Conservation (phyloP, 2,888 invertebrate species). For the Pelosia muscerda region DNA sequence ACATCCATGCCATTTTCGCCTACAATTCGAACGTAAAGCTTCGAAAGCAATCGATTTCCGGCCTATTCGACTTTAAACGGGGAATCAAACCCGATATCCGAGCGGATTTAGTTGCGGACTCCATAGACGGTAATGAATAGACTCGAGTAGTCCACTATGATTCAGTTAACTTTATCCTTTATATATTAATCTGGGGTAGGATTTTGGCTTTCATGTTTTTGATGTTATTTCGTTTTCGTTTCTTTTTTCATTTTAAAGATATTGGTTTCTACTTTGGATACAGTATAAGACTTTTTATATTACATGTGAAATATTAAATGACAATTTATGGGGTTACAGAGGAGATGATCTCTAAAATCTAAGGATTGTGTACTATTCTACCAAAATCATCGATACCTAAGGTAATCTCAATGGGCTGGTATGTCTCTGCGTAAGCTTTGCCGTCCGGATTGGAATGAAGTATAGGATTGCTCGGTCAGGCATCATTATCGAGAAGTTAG, state of each 20-base stretch:
- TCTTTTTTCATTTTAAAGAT: not conserved
- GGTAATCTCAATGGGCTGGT: too few relatives aligned
- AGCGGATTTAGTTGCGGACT: slow-evolving; percentile 81
- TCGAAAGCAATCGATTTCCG: slow-evolving; percentile 86
- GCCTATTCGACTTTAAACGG: slow-evolving; percentile 86
- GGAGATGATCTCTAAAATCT: too few relatives aligned
- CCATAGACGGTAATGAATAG: slow-evolving; percentile 80
- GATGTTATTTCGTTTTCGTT: not conserved
- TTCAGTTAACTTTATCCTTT: slow-evolving; percentile 61
- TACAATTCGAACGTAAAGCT: slow-evolving; percentile 75
- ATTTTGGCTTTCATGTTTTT: slow-evolving; percentile 21
- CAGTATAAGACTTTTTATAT: not conserved
- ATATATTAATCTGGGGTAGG: slow-evolving; percentile 41
- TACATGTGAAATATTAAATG: not conserved
- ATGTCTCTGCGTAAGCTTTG: too few relatives aligned
- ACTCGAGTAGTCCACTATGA: slow-evolving; percentile 63
- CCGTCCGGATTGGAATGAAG: too few relatives aligned
- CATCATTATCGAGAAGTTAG: too few relatives aligned
- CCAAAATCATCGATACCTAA: too few relatives aligned
- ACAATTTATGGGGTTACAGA: not conserved
- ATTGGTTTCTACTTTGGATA: not conserved
- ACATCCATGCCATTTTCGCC: slow-evolving; percentile 46
- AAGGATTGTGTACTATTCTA: too few relatives aligned
- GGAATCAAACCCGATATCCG: slow-evolving; percentile 84
- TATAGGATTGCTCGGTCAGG: too few relatives aligned